A percentile compares a stretch with the other conserved stretches of the same genome.
phyloP scores from a whole-genome alignment of 2,888 invertebrate genomes.

The Antheraea assamensis region DNA sequence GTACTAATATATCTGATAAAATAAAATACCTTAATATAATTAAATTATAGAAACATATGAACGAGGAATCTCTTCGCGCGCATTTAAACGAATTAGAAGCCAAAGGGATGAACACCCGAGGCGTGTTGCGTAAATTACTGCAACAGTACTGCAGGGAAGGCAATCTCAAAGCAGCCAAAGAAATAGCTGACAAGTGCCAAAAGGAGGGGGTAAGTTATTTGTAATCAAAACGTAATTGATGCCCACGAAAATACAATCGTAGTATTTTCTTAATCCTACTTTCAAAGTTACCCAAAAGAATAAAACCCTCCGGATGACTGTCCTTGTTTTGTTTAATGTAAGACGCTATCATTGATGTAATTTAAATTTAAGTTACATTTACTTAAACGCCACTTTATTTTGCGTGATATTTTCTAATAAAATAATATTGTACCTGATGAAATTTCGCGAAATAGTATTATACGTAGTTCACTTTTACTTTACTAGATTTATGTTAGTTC shows the following conservation, averaged over 20 bases:
- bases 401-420: no score
- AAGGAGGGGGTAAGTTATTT: constrained; percentile 63
- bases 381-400: no score
- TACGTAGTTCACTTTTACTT: not conserved
- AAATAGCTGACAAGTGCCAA: constrained; percentile 80
- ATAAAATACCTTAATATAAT: no score
- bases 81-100: constrained; percentile 85
- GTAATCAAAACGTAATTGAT: not conserved
- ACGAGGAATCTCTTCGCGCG: constrained; percentile 81
- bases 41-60: constrained; percentile 81
- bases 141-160: constrained; percentile 81
- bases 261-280: no score
- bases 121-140: constrained; percentile 84
- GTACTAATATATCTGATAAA: no score
- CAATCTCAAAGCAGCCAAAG: constrained; percentile 78
- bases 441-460: not conserved
- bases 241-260: no score
- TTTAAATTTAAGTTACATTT: no score
- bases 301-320: no score
- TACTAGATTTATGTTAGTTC: not conserved
- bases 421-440: not conserved
- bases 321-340: not conserved
- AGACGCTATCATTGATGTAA: no score
- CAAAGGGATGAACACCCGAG: constrained; percentile 85
- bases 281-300: no score